Evolutionary conservation across 2,797 vertebrate species (phyloP), one percentile per base, ranked within the genome.

Genomic region (Tympanoctomys barrerae): DNA sequence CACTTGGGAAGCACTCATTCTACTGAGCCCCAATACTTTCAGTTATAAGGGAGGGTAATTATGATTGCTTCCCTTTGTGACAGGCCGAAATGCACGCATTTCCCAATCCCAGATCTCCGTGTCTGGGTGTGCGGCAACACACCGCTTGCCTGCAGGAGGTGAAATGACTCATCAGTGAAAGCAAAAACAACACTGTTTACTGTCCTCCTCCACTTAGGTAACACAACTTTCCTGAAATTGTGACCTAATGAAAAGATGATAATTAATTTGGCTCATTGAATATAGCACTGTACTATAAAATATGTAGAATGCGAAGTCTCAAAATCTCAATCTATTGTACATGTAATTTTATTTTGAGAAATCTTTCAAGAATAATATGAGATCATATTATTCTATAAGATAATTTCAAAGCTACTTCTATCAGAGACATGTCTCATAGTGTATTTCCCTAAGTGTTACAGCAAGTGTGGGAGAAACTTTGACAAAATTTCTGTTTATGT

Each of bases 61-160:
- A 89, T 18, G 83, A 91, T 85, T 77, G 92, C 79, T 84, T 90
- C 95, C 92, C 39, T 68, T 89, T 90, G 87, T 19, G 79, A 96
- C 0, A 0, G 89, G 97, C 97, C 97, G 96, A 96, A 93, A 97
- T 85, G 97, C 98, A 98, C 97, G 80, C 97, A 91, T 79, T 97
- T 93, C 91, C 90, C 90, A 84, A 91, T 96, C 94, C 94, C 71
- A 49, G 54, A 91, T 64, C 77, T 16, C 0, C 46, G 36, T 97
- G 97, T 97, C 95, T 97, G 98, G 97, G 85, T 98, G 97, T 77
- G 90, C 0, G 0, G 36, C 81, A 88, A 62, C 49, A 90, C 87
- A 87, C 87, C 75, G 10, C 96, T 62, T 88, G 10, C 81, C 86
- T 94, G 71, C 95, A 96, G 96, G 97, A 94, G 96, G 89, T 64